These are phyloP conservation scores for Parapristionchus giblindavisi DNA, from an alignment of 2,888 invertebrate species.

Conservation along the genomic window DNA sequence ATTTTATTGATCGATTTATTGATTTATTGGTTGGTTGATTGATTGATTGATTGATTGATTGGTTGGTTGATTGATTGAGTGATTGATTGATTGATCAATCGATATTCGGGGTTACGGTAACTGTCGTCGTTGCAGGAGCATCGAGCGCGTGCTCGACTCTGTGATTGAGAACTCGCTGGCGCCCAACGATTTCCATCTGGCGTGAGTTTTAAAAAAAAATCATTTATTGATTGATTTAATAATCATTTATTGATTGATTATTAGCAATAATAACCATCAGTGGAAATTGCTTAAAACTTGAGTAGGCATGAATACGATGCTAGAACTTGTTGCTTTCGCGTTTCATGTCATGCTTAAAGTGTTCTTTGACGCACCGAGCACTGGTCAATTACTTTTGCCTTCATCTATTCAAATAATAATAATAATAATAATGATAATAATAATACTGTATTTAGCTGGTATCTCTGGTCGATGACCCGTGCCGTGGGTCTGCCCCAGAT, in stretches of 20 bases:
- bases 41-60: too few relatives aligned
- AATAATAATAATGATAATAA: too few relatives aligned
- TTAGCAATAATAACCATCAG: background rate
- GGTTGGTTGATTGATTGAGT: background rate
- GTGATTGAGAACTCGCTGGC: background rate
- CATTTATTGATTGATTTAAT: background rate
- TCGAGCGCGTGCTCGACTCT: conserved; percentile 35
- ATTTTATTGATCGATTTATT: background rate
- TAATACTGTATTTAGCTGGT: conserved; percentile 45
- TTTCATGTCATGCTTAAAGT: too few relatives aligned
- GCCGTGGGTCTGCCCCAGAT: conserved; percentile 50
- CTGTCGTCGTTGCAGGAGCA: conserved; percentile 30
- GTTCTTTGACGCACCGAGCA: too few relatives aligned
- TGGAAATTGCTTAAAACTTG: too few relatives aligned
- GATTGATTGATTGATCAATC: background rate
- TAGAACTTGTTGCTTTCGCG: too few relatives aligned
- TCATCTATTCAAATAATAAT: too few relatives aligned
- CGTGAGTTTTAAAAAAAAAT: conserved; percentile 15
- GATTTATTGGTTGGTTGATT: background rate
- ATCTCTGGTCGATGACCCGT: conserved; percentile 51
- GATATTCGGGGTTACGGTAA: too few relatives aligned
- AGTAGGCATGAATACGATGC: too few relatives aligned
- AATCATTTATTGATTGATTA: background rate
- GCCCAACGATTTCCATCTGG: conserved; percentile 35
- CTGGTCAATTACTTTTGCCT: too few relatives aligned